Conservation (phyloP, 1,140 invertebrate genomes). For the Trialeurodes vaporariorum region DNA sequence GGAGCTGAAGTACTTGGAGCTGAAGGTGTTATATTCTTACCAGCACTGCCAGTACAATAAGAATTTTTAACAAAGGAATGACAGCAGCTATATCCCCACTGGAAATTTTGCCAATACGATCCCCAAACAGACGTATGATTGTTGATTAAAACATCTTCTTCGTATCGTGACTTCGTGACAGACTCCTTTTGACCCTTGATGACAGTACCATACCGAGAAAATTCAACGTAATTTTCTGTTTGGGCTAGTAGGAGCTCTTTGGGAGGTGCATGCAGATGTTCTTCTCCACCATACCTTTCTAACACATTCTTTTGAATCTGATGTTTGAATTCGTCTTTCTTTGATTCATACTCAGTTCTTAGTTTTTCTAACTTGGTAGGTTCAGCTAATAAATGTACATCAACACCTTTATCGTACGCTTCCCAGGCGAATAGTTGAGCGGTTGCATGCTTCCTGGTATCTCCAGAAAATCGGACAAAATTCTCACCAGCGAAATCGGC, state of each 20-base stretch:
- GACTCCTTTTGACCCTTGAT: slow-evolving; percentile 78
- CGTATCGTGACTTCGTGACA: slow-evolving; percentile 76
- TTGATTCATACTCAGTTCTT: slow-evolving; percentile 78
- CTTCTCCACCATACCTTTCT: slow-evolving; percentile 78
- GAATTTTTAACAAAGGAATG: slow-evolving; percentile 86
- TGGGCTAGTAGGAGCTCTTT: slow-evolving; percentile 81
- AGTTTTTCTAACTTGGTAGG: slow-evolving; percentile 93
- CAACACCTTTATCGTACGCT: slow-evolving; percentile 82
- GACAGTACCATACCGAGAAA: slow-evolving; percentile 83
- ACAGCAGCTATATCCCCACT: slow-evolving; percentile 96
- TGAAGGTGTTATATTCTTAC: slow-evolving; percentile 37
- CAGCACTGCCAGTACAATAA: slow-evolving; percentile 74
- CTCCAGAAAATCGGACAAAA: slow-evolving; percentile 85
- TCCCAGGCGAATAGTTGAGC: slow-evolving; percentile 98
- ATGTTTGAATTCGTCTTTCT: slow-evolving; percentile 46
- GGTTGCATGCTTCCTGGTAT: slow-evolving; percentile 78
- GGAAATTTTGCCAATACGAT: slow-evolving; percentile 81
- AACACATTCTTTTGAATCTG: slow-evolving; percentile 61
- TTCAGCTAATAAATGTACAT: slow-evolving; percentile 92
- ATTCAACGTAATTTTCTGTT: slow-evolving; percentile 92
- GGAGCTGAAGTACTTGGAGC: slow-evolving; percentile 6
- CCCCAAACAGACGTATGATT: slow-evolving; percentile 94
- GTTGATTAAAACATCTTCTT: slow-evolving; percentile 86
- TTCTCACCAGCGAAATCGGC: slow-evolving; percentile 92
- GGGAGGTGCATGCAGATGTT: slow-evolving; percentile 78